Base-by-base conservation (phyloP, 2,113 vertebrate species). In the Carassius gibelio region DNA sequence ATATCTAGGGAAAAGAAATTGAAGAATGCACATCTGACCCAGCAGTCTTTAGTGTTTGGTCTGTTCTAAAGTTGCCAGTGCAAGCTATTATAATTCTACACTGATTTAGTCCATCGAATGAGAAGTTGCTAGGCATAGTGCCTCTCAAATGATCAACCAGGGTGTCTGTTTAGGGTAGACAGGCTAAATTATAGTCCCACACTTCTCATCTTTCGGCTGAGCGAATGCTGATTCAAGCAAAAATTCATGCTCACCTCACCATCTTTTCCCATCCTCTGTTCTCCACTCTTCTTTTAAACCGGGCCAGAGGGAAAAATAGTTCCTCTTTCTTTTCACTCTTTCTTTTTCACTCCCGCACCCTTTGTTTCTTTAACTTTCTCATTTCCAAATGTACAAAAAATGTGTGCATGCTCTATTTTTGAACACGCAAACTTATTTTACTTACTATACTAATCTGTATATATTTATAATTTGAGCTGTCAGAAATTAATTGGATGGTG, bases 181-280 rank as follows among this genome's bases (percentile, higher is more conserved):
- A 88, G 87, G 75, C 83, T 85, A 91, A 89, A 89, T 91, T 87
- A 88, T 87, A 83, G 85, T 81, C 78, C 69, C 34, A 50, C 4
- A 80, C 77, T 90, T 74, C 76, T 76, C 64, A 55, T 30, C 86
- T 87, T 88, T 89, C 26, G 75, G 88, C 89, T 75, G 78, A 74
- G 68, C 45, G 68, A 87, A 72, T 90, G 91, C 91, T 92, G 91
- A 92, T 88, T 88, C 82, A 87, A 91, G 91, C 91, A 90, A 57
- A 91, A 90, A 89, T 87, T 90, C 89, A 82, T 89, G 89, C 87
- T 82, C 85, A 86, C 88, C 84, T 89, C 91, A 87, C 90, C 89
- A 88, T 90, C 81, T 91, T 90, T 89, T 59, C 81, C 64, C 85
- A 52, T 85, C 86, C 85, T 81, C 79, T 85, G 55, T 61, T 50